Evolutionary conservation across 2,888 invertebrate genomes (phyloP), one percentile per base, ranked within the genome.

Genomic region (Exephanes ischioxanthus): DNA sequence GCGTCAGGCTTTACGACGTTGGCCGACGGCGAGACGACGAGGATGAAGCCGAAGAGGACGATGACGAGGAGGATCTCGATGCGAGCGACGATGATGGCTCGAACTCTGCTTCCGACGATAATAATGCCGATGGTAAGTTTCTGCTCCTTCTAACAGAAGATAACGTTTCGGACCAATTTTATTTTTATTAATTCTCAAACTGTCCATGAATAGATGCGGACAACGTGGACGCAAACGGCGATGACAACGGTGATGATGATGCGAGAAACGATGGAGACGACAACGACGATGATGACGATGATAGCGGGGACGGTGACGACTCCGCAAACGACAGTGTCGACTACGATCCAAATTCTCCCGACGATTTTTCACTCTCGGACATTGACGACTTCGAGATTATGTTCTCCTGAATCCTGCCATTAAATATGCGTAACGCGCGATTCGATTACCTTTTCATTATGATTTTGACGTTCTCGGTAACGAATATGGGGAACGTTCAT

Each of bases 1-100:
- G 97, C 87, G 98, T 99, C 81, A 96, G 98, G 90, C 94, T 99
- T 16, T 99, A 99, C 94, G 98, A 99, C 92, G 97, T 99, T 26
- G 99, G 99, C 0, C 95, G 98, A 86, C 95, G 96, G 91, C 95
- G 98, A 90, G 97, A 97, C 92, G 97, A 97, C 91, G 98, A 98
- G 88, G 98, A 99, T 90, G 98, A 98, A 94, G 97, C 97, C 94
- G 95, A 96, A 89, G 96, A 96, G 87, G 96, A 96, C 51, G 96
- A 96, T 1, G 95, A 95, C 58, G 95, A 95, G 76, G 96, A 96
- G 58, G 95, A 95, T 86, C 93, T 95, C 91, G 95, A 95, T 88
- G 96, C 95, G 78, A 95, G 95, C 85, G 96, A 96, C 90, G 96
- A 95, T 88, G 95, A 96, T 91, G 94, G 93, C n/a, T 94, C 94